These are phyloP conservation scores for Marcusenius ussheri DNA, from an alignment of 2,113 vertebrate genomes.

Conservation along the genomic window DNA sequence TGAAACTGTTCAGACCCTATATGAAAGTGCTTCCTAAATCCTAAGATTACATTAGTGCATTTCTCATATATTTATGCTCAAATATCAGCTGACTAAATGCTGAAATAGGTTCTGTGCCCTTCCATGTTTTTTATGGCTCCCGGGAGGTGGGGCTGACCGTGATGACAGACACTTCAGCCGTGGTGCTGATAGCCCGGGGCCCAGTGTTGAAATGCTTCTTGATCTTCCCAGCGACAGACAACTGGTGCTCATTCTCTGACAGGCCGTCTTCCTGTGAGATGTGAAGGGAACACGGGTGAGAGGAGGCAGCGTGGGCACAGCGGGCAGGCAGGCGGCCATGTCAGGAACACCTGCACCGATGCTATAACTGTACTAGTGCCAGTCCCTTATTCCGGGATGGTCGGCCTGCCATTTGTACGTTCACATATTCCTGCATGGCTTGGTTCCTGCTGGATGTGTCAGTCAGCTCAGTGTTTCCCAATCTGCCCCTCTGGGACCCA, in stretches of 20 bases:
- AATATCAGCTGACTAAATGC: neutral
- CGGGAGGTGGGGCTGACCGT: slow-evolving; percentile 73
- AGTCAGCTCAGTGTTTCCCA: neutral
- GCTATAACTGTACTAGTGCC: neutral
- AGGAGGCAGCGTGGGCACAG: neutral
- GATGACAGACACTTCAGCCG: slow-evolving; percentile 90
- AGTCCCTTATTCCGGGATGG: neutral
- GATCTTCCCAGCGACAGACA: slow-evolving; percentile 90
- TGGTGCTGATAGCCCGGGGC: slow-evolving; percentile 74
- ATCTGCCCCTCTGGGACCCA: too few species aligned
- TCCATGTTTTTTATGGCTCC: neutral
- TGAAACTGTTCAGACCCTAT: neutral
- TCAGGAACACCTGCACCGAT: neutral
- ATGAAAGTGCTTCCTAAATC: neutral
- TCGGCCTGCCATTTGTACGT: neutral
- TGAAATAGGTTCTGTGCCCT: neutral
- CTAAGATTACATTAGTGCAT: neutral
- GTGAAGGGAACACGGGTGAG: neutral
- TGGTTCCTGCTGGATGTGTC: neutral
- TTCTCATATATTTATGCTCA: neutral
- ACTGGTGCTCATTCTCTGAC: slow-evolving; percentile 80
- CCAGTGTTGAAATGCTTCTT: slow-evolving; percentile 93
- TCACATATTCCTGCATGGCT: neutral
- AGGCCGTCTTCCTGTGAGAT: slow-evolving; percentile 75
- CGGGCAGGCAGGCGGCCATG: neutral